Conservation (phyloP, 2,113 vertebrate species). For the Clarias batrachus region DNA sequence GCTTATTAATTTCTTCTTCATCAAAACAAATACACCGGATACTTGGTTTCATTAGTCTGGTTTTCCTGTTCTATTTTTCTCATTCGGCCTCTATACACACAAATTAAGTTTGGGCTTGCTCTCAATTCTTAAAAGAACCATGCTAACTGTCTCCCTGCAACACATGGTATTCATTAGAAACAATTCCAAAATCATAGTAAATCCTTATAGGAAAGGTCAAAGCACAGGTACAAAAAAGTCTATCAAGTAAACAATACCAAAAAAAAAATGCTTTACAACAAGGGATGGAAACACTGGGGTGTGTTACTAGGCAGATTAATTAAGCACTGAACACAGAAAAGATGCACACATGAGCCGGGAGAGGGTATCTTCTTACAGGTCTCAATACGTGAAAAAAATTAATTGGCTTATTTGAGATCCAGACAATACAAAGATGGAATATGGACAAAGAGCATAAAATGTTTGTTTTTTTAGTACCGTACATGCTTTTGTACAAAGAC, state of each 20-base stretch:
- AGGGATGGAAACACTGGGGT: not conserved
- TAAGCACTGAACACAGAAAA: not conserved
- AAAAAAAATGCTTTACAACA: not conserved
- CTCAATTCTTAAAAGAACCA: slow-evolving; percentile 11
- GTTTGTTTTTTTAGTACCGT: no score
- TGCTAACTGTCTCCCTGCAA: slow-evolving; percentile 29
- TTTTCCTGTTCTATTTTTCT: not conserved
- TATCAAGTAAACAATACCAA: not conserved
- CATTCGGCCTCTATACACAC: not conserved
- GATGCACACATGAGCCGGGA: not conserved
- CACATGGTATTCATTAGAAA: not conserved
- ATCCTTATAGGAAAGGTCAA: not conserved
- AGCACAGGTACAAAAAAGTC: not conserved
- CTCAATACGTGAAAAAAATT: no score
- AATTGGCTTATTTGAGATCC: no score
- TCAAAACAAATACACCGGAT: slow-evolving; percentile 66
- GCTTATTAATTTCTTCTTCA: slow-evolving; percentile 64
- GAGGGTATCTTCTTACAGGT: no score
- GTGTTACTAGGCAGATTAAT: not conserved
- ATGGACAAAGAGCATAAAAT: no score
- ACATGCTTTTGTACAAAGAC: no score
- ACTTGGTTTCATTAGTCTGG: slow-evolving; percentile 56
- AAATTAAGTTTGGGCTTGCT: not conserved
- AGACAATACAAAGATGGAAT: no score
- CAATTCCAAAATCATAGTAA: not conserved